Evolutionary conservation across 2,113 vertebrate species (phyloP).

Genomic region (Balaeniceps rex): DNA sequence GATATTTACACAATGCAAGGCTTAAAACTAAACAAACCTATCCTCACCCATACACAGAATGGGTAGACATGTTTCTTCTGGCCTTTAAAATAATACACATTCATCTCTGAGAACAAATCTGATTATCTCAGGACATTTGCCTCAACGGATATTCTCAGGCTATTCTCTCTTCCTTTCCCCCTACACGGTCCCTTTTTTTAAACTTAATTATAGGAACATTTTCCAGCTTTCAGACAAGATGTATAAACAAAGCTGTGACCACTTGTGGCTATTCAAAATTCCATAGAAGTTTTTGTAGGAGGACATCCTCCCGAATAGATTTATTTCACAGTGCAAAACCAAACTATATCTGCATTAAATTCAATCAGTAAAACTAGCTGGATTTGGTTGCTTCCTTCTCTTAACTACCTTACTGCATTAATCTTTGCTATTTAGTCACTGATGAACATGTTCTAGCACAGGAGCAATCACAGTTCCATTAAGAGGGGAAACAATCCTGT

Average conservation of each 20-base stretch:
- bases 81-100: conserved; percentile 37
- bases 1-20: not conserved
- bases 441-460: not conserved
- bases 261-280: conserved; percentile 41
- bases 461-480: not conserved
- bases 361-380: not conserved
- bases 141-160: conserved; percentile 53
- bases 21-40: conserved; percentile 12
- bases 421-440: not conserved
- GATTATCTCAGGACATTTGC: not conserved
- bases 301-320: not conserved
- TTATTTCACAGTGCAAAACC: not conserved
- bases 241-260: conserved; percentile 44
- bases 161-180: conserved; percentile 1
- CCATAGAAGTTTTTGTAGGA: conserved; percentile 18
- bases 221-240: conserved; percentile 25
- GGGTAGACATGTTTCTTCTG: not conserved
- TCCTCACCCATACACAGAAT: not conserved
- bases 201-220: conserved; percentile 16
- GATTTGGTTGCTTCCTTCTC: not conserved
- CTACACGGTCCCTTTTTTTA: not conserved
- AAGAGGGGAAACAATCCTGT: not conserved
- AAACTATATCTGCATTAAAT: not conserved
- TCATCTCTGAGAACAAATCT: conserved; percentile 33
- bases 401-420: not conserved